Percentiles rank a stretch among this genome's conserved stretches.
Conservation (phyloP, 2,797 vertebrate genomes). For the Mergus octosetaceus region DNA sequence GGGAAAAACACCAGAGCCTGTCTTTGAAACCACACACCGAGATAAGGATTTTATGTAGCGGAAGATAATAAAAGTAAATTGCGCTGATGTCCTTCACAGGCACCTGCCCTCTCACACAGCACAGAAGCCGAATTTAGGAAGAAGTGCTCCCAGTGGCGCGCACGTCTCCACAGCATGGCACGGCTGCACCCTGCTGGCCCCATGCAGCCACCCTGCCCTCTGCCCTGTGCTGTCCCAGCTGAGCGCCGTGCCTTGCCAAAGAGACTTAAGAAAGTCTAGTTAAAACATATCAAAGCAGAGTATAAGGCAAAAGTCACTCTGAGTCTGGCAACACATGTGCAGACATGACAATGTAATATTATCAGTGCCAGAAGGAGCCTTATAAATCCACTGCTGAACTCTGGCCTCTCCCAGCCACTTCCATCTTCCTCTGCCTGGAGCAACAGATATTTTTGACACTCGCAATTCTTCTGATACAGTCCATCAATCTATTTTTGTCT, state of each 20-base stretch:
- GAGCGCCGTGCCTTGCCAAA: neutral
- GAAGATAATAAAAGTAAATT: neutral
- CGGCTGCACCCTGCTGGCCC: neutral
- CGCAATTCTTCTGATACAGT: slow-evolving; percentile 50
- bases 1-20: neutral
- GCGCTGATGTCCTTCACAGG: neutral
- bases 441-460: slow-evolving; percentile 63
- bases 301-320: neutral
- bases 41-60: neutral
- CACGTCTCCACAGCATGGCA: neutral
- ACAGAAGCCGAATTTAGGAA: neutral
- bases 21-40: neutral
- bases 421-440: slow-evolving; percentile 50
- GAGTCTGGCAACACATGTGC: neutral
- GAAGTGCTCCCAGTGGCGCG: neutral
- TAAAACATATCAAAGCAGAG: slow-evolving; percentile 1
- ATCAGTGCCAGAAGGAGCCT: slow-evolving; percentile 46
- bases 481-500: slow-evolving; percentile 59
- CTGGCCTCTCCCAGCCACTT: slow-evolving; percentile 48
- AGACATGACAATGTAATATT: slow-evolving; percentile 29
- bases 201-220: neutral
- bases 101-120: neutral
- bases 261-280: neutral
- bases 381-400: slow-evolving; percentile 59
- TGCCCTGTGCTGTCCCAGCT: neutral